Percentiles rank a stretch among this genome's conserved stretches.
These are phyloP conservation scores for Platygyra sinensis DNA, from an alignment of 64 coral and sea anemone species.

Conservation along the genomic window DNA sequence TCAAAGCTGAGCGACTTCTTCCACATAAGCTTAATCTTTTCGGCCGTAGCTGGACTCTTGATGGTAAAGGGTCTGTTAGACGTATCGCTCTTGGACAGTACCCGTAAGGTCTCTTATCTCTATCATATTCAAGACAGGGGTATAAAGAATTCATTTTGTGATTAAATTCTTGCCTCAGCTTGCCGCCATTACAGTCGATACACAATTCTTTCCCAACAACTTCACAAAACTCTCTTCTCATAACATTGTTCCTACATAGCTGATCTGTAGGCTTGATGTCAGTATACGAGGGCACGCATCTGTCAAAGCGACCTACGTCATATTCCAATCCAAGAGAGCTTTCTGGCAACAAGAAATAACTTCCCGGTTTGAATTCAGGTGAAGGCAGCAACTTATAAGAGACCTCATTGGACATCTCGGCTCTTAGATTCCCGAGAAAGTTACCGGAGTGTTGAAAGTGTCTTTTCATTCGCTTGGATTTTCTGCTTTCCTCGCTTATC, in stretches of 20 bases:
- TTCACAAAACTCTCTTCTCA: constrained; percentile 78
- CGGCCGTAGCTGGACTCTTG: not conserved
- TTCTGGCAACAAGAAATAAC: constrained; percentile 55
- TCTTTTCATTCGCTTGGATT: not conserved
- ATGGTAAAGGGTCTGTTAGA: constrained; percentile 72
- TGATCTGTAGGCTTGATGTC: constrained; percentile 34
- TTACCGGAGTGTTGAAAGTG: not conserved
- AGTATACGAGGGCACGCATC: constrained; percentile 18
- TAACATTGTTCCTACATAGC: constrained; percentile 41
- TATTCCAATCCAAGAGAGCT: constrained; percentile 20
- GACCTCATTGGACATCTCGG: not conserved
- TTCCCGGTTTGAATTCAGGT: constrained; percentile 70
- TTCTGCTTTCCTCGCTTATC: constrained; percentile 10
- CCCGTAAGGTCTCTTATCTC: constrained; percentile 72
- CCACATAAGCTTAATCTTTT: not conserved
- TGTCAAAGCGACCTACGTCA: not conserved
- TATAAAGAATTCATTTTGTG: constrained; percentile 48
- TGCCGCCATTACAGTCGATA: constrained; percentile 74
- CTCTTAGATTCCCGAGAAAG: not conserved
- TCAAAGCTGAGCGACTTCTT: not conserved
- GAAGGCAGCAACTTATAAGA: constrained; percentile 46
- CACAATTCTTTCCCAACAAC: constrained; percentile 71
- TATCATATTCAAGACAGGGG: constrained; percentile 66
- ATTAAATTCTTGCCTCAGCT: constrained; percentile 56
- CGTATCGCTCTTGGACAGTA: constrained; percentile 71